A percentile compares a stretch with the other conserved stretches of the same genome.
Evolutionary conservation across 2,888 invertebrate species (phyloP).

Genomic region (Protula sp.): DNA sequence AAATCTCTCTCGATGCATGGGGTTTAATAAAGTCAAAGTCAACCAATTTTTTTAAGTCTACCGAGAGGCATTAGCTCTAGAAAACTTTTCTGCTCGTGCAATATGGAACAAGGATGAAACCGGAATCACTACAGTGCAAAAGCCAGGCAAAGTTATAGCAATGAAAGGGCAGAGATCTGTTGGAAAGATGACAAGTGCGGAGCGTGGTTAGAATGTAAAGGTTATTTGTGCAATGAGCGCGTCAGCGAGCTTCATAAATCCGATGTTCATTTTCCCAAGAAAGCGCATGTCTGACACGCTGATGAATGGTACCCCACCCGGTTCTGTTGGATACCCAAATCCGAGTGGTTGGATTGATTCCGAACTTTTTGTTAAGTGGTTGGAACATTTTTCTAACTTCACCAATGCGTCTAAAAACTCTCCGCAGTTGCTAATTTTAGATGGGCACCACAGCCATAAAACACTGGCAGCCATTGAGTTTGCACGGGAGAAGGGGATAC

Average conservation of each 20-base stretch:
- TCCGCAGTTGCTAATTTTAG: background rate
- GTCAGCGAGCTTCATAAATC: background rate
- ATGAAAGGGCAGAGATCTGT: conserved; percentile 1
- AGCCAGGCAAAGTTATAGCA: conserved; percentile 1
- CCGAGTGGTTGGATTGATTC: conserved; percentile 2
- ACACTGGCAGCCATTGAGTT: conserved; percentile 2
- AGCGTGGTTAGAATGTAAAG: conserved; percentile 4
- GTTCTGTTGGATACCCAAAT: background rate
- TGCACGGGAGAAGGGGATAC: conserved; percentile 16
- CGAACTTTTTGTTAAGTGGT: conserved; percentile 6
- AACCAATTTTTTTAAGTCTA: background rate
- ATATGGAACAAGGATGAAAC: conserved; percentile 2
- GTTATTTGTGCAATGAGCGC: conserved; percentile 5
- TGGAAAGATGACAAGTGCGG: conserved; percentile 3
- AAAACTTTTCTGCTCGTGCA: background rate
- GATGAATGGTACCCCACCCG: conserved; percentile 3
- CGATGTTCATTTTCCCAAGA: background rate
- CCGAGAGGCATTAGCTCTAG: background rate
- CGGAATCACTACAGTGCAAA: conserved; percentile 1
- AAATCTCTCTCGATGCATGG: background rate
- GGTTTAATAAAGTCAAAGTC: background rate
- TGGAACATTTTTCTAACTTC: conserved; percentile 5
- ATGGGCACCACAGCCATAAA: conserved; percentile 1
- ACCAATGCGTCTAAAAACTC: background rate
- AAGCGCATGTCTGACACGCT: background rate